Conservation (phyloP, 2,888 invertebrate species). For the Acanthopleura granulata region DNA sequence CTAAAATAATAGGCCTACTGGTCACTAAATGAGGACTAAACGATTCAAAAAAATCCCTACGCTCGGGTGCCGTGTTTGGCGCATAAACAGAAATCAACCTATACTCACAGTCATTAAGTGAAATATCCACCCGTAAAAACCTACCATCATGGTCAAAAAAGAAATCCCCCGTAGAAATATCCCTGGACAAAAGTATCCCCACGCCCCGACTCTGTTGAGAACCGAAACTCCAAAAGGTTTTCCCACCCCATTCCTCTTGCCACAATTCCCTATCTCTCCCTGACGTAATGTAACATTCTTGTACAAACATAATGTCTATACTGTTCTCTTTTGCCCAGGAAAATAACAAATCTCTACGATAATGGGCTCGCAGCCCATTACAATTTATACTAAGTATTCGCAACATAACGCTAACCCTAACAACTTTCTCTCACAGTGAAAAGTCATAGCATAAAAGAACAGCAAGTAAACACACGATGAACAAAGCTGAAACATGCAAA, state of each 20-base stretch:
- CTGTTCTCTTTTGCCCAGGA: not conserved
- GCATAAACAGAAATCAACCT: constrained; percentile 21
- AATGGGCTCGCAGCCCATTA: constrained; percentile 1
- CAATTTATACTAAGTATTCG: not conserved
- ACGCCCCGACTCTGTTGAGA: not conserved
- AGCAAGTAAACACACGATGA: not conserved
- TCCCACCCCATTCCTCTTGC: not conserved
- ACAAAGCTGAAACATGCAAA: too few relatives aligned
- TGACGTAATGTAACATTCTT: constrained; percentile 11
- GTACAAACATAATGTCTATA: constrained; percentile 4
- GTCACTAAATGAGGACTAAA: constrained; percentile 22
- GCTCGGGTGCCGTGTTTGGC: constrained; percentile 20
- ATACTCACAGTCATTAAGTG: not conserved
- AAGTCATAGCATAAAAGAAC: too few relatives aligned
- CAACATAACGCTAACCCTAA: not conserved
- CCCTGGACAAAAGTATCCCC: constrained; percentile 16
- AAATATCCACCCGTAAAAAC: constrained; percentile 5
- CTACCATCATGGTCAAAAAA: constrained; percentile 17
- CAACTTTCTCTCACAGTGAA: too few relatives aligned
- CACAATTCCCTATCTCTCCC: not conserved
- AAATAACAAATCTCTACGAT: not conserved
- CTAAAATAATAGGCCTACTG: constrained; percentile 21
- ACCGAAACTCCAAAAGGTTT: constrained; percentile 17
- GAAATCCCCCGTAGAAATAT: constrained; percentile 2
- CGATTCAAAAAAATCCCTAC: constrained; percentile 26